Conservation (phyloP, 2,113 vertebrate genomes). For the Heterotilapia buettikoferi region DNA sequence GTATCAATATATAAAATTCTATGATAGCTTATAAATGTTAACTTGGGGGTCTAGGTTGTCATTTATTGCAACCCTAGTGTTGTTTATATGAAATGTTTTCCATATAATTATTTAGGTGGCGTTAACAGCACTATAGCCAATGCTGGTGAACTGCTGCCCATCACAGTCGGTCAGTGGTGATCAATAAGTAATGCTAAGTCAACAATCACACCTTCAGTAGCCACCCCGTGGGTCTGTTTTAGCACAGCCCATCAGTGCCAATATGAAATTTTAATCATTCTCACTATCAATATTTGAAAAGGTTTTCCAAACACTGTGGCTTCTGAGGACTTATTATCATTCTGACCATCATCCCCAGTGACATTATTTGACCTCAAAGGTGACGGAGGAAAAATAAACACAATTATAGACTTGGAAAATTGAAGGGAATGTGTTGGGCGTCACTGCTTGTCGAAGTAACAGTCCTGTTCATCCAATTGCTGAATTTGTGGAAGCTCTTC, state of each 20-base stretch:
- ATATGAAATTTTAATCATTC: conserved; percentile 46
- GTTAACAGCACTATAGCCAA: neutral
- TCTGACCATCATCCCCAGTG: neutral
- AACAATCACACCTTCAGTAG: conserved; percentile 53
- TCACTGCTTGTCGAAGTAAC: neutral
- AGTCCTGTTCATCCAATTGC: neutral
- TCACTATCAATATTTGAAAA: conserved; percentile 49
- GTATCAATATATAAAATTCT: neutral
- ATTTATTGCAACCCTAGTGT: neutral
- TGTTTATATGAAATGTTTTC: neutral
- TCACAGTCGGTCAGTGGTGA: neutral
- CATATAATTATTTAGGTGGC: neutral
- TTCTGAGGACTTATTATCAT: neutral
- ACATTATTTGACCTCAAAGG: neutral
- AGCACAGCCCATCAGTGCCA: neutral
- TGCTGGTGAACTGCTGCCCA: neutral
- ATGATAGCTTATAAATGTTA: neutral
- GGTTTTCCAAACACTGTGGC: conserved; percentile 19
- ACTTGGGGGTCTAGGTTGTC: neutral
- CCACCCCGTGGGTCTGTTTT: neutral
- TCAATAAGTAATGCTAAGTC: conserved; percentile 68
- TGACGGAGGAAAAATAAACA: neutral
- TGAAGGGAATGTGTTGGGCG: neutral
- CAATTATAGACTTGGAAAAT: neutral
- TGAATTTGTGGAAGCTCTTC: neutral